Base-by-base conservation (phyloP, 2,797 vertebrate genomes). In the Phylloscopus collybita region DNA sequence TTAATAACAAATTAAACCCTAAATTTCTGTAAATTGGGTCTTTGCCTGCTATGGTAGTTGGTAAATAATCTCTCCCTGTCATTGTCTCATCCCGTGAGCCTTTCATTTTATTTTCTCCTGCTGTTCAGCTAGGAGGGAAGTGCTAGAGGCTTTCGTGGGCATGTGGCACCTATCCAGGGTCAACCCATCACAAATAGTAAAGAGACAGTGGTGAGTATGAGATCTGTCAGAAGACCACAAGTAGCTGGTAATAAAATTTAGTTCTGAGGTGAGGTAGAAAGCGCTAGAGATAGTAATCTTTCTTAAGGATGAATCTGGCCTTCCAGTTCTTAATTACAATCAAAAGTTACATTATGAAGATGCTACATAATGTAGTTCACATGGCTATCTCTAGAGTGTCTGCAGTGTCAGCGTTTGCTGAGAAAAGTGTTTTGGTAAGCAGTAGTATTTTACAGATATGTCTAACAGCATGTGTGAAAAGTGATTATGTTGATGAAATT, bases 331-430 rank as follows among this genome's bases (percentile, higher is more conserved):
- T 64, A 34, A 16, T 78, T 14, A 6, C 38, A 57, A 34, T 59
- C 54, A 67, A 30, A 50, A 6, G 25, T 29, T 49, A 21, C 1
- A 0, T 59, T 88, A 26, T 14, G 22, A 72, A 40, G 7, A 36
- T 54, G 50, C 32, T 57, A 18, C 0, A 0, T 53, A 36, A 9
- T 61, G 11, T 42, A 27, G 11, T 69, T 73, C 49, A 9, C 6
- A 32, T 80, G 30, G 6, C 36, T 62, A 4, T 51, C 15, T 76
- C n/a, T 56, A 42, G 20, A 30, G 16, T 45, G 26, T 71, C 13
- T 71, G n/a, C 17, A 67, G 8, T 27, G 38, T 57, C 34, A 72
- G 27, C 1, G 0, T 85, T 76, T 85, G 49, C 20, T 26, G 36
- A 67, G 16, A 26, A 67, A 62, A 50, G 8, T 53, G 18, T 56